Base-by-base conservation (phyloP, 2,113 vertebrate genomes). In the Progne subis region DNA sequence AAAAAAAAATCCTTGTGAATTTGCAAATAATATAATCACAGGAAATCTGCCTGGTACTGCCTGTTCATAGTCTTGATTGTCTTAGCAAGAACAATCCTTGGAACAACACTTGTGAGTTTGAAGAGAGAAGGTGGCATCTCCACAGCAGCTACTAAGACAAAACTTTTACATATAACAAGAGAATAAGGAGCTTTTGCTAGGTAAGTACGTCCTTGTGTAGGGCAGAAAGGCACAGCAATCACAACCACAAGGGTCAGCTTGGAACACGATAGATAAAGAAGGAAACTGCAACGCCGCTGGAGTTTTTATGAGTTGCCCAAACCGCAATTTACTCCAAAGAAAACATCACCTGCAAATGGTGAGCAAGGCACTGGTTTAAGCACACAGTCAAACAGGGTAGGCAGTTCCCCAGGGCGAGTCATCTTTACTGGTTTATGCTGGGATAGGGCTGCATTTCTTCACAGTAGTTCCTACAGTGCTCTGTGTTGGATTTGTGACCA, bases 391-490 rank as follows among this genome's bases (percentile, higher is more conserved):
- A 18, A 19, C 0, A 25, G 7, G 34, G 18, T 6, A 61, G 26
- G 25, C 18, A n/a, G 34, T 9, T 50, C 10, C 14, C 17, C 25
- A 37, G 16, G 7, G 20, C 8, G 25, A 67, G 46, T 14, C 8
- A 23, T 37, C 59, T 43, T 4, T 17, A n/a, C 53, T 46, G 31
- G 2, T 12, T 86, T 80, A 12, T 31, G 6, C 34, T 68, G 18
- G 5, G 17, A 56, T 17, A 26, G 5, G 26, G 24, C 5, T 31
- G 13, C 9, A 34, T 75, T 79, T 75, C 67, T 63, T 71, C 57
- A 20, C 0, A 71, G 39, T 4, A 37, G 7, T 2, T 71, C 31
- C 68, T 37, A 18, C 0, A 1, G 12, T 3, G 4, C 9, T 55
- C 4, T 4, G 14, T 24, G 7, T 50, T n/a, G 34, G 25, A 46